Percentiles rank a stretch among this genome's conserved stretches.
These are phyloP conservation scores for Hirudo medicinalis DNA, from an alignment of 1,140 invertebrate genomes.

Conservation along the genomic window DNA sequence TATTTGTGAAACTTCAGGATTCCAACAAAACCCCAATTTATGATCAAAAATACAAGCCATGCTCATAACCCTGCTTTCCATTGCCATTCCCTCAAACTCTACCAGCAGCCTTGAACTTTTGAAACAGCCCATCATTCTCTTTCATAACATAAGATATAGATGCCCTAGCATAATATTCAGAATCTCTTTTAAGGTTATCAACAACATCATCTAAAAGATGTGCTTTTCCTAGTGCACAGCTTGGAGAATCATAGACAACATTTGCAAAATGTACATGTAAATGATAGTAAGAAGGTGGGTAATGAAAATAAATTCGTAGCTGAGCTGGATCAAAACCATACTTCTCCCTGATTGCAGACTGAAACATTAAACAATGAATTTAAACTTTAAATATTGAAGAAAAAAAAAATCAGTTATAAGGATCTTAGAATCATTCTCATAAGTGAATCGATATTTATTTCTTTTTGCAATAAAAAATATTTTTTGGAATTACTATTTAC, in stretches of 20 bases:
- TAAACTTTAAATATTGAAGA: no score
- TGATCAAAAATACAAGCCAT: no score
- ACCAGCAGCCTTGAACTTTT: slow-evolving; percentile 29
- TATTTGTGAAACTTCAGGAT: no score
- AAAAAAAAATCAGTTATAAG: no score
- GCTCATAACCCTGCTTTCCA: background rate
- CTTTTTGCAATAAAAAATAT: no score
- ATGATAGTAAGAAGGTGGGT: slow-evolving; percentile 93
- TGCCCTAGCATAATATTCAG: slow-evolving; percentile 69
- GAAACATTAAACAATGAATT: slow-evolving; percentile 30
- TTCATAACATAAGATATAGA: slow-evolving; percentile 49
- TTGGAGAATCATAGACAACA: slow-evolving; percentile 64
- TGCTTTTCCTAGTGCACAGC: slow-evolving; percentile 55
- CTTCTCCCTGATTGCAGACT: slow-evolving; percentile 62
- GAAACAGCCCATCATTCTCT: slow-evolving; percentile 33
- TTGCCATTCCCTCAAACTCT: slow-evolving; percentile 27
- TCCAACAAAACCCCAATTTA: no score
- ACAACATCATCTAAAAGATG: slow-evolving; percentile 81
- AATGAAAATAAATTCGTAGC: slow-evolving; percentile 73
- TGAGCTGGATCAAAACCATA: slow-evolving; percentile 58
- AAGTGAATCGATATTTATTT: no score
- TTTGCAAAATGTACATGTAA: slow-evolving; percentile 87
- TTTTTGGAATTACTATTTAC: no score
- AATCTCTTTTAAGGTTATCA: slow-evolving; percentile 65
- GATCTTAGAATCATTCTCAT: no score